Evolutionary conservation across 2,888 invertebrate species (phyloP).

Genomic region (Sesia bembeciformis): DNA sequence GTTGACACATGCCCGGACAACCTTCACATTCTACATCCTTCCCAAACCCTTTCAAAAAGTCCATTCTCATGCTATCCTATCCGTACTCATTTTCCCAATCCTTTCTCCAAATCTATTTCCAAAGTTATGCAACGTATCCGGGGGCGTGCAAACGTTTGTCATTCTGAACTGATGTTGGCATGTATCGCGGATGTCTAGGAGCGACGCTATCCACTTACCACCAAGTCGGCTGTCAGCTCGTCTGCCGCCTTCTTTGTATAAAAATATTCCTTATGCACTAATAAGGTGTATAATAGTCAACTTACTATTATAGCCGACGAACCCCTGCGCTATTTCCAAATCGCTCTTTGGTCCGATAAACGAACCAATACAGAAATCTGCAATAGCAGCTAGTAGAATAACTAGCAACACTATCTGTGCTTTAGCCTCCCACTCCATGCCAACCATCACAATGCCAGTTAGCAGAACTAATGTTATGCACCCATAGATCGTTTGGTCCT

Average conservation of each 20-base stretch:
- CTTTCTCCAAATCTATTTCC: no score
- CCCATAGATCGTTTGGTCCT: conserved; percentile 89
- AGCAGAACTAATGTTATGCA: conserved; percentile 87
- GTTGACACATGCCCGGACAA: no score
- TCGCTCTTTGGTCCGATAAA: conserved; percentile 86
- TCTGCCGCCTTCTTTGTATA: conserved; percentile 92
- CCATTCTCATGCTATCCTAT: no score
- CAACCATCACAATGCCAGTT: conserved; percentile 91
- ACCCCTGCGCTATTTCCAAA: conserved; percentile 83
- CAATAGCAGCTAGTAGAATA: conserved; percentile 88
- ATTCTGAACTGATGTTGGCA: no score
- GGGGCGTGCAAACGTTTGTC: no score
- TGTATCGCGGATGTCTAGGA: no score
- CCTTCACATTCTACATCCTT: no score
- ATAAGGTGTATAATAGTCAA: conserved; percentile 5
- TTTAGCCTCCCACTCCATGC: conserved; percentile 99
- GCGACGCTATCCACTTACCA: conserved; percentile 81
- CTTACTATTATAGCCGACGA: conserved; percentile 91
- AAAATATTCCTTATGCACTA: conserved; percentile 79
- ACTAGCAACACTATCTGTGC: conserved; percentile 90
- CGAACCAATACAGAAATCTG: conserved; percentile 91
- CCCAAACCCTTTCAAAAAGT: no score
- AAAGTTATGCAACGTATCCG: no score
- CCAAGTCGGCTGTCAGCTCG: conserved; percentile 85
- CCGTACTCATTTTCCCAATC: no score